Evolutionary conservation across 2,113 vertebrate species (phyloP), one percentile per base, ranked within the genome.

Genomic region (Myrmecophaga tridactyla): DNA sequence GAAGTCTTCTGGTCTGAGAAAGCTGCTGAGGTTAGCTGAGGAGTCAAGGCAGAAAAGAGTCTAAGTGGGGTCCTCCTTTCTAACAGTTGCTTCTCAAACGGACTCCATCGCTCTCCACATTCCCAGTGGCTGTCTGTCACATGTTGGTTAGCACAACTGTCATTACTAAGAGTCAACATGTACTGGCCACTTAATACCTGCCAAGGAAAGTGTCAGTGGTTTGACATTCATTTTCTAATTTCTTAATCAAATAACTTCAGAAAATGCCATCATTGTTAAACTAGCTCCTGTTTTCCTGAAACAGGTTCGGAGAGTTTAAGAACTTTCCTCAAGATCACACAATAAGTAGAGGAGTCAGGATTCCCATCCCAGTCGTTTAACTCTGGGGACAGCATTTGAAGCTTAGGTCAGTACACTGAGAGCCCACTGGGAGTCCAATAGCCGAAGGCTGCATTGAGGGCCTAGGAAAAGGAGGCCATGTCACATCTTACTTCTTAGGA

Each of bases 91-190:
- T 83, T 69, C 36, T 56, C 46, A 12, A 10, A 25, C 6, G n/a
- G 39, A 13, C 39, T 69, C 18, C 18, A 0, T 3, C 27, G 8
- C 13, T 29, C 5, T 8, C 20, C 21, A 10, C 0, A 1, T 43
- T 12, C 25, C 6, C 31, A 23, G 53, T 8, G n/a, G 43, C 36
- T 39, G 6, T 4, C 21, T n/a, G 41, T 60, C 41, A 18, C 3
- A 14, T 4, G 31, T 1, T 2, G 4, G 3, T 63, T 15, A 29
- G 36, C 1, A 1, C 23, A 20, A 0, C 10, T 13, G 39, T 77
- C 65, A 56, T 31, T 51, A 36, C n/a, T 53, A 41, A 73, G 53
- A 58, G 17, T 25, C 23, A 48, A 62, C 2, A 1, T 18, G 27
- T 29, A 15, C 25, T 46, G 12, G 29, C 11, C 27, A 25, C 15